phyloP scores from a whole-genome alignment of 2,888 invertebrate species.

The Heliconius ismenius region DNA sequence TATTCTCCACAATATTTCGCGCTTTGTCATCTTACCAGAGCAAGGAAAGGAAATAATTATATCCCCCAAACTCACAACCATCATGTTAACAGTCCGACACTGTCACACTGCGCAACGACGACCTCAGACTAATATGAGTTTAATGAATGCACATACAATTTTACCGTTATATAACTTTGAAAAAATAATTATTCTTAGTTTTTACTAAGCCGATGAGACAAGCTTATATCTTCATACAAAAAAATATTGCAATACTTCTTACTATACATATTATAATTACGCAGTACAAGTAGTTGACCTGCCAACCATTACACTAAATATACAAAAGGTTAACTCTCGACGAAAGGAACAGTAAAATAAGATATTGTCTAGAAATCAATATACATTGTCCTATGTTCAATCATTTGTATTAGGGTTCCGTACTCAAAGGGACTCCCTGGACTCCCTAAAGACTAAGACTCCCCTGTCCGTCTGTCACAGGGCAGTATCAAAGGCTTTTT shows the following conservation, averaged over 20 bases:
- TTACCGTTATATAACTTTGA: background rate
- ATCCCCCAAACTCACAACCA: background rate
- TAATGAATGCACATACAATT: background rate
- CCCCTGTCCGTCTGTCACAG: too few relatives aligned
- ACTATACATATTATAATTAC: background rate
- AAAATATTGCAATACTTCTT: constrained; percentile 4
- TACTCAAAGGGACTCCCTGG: too few relatives aligned
- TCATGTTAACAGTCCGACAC: background rate
- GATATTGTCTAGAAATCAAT: background rate
- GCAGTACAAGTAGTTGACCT: background rate
- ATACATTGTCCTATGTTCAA: background rate
- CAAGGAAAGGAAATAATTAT: background rate
- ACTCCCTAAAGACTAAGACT: too few relatives aligned
- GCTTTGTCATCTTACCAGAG: background rate
- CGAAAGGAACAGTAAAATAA: background rate
- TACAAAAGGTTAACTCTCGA: background rate
- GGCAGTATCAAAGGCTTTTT: too few relatives aligned
- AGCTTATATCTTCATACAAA: constrained; percentile 8
- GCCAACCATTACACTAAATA: background rate
- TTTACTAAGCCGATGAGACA: background rate
- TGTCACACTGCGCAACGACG: background rate
- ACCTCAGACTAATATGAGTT: background rate
- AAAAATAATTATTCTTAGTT: background rate
- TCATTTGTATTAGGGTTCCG: background rate
- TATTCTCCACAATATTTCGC: background rate